phyloP scores from a whole-genome alignment of 1,140 invertebrate genomes.

The Saccostrea cuccullata region DNA sequence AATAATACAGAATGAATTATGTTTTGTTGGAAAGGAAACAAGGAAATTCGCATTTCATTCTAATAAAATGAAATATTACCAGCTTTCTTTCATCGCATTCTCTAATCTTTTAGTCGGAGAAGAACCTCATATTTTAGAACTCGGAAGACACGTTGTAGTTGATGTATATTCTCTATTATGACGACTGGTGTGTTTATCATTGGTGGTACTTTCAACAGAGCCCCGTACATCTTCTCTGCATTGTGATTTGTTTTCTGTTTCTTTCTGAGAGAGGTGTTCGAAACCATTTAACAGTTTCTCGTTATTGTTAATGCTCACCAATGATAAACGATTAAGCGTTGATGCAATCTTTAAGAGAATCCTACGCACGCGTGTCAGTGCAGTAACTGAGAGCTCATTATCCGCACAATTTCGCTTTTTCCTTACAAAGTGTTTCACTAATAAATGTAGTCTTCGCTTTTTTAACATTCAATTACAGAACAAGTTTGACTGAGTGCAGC shows the following conservation, averaged over 20 bases:
- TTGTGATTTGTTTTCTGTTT: not conserved
- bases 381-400: not conserved
- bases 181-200: not conserved
- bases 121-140: too few species aligned
- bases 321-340: not conserved
- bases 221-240: not conserved
- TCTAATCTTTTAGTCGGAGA: too few species aligned
- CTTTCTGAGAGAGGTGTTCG: not conserved
- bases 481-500: slow-evolving; percentile 3
- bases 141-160: too few species aligned
- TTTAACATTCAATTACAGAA: slow-evolving; percentile 13
- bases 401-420: slow-evolving; percentile 13
- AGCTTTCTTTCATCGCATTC: too few species aligned
- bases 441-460: slow-evolving; percentile 1
- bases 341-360: slow-evolving; percentile 20
- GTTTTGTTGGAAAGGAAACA: too few species aligned
- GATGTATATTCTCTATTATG: too few species aligned
- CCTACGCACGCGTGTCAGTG: not conserved
- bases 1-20: too few species aligned
- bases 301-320: not conserved
- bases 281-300: slow-evolving; percentile 5
- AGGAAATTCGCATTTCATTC: too few species aligned
- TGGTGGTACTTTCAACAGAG: not conserved
- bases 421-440: slow-evolving; percentile 30
- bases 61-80: too few species aligned